Base-by-base conservation (phyloP, 2,113 vertebrate genomes). In the Upupa epops region DNA sequence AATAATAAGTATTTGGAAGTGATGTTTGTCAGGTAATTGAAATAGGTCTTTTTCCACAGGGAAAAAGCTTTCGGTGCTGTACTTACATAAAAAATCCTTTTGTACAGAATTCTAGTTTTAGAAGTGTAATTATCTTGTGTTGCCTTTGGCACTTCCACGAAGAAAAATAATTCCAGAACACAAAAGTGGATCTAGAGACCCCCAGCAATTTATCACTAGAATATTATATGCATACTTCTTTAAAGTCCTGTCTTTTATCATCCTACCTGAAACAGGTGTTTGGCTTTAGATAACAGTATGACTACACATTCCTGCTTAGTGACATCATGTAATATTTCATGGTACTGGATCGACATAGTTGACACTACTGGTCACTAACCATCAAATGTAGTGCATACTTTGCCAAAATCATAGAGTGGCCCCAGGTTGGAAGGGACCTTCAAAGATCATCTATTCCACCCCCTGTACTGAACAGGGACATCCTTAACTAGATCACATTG, bases 11-110 rank as follows among this genome's bases (percentile, higher is more conserved):
- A 17, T 46, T 75, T 46, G 68, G 58, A 96, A 91, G 56, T 28
- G 32, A 65, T 51, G 72, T 93, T 93, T 93, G 48, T 85, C 88
- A 95, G 32, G 77, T 83, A 84, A 95, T 52, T 21, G 26, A 94
- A 96, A 91, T 13, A 32, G 19, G 56, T 36, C 68, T 95, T 92
- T 42, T 94, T 88, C 86, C 72, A 54, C 26, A 26, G 83, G 90
- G 74, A 89, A 90, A 88, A 31, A 55, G 16, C 6, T 90, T 92
- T 72, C 80, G 19, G 91, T 94, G 46, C 7, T 6, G 14, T 51
- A 69, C 45, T 71, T 80, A 28, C 16, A 31, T 64, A 61, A 86
- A 88, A 94, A 90, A 69, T 56, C 18, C 6, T 46, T 91, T 51
- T 70, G 21, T 71, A 46, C 5, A 32, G 5, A 36, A 72, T 85